Percentiles rank a stretch among this genome's conserved stretches.
Evolutionary conservation across 2,113 vertebrate species (phyloP).

Genomic region (Anthoscopus minutus): DNA sequence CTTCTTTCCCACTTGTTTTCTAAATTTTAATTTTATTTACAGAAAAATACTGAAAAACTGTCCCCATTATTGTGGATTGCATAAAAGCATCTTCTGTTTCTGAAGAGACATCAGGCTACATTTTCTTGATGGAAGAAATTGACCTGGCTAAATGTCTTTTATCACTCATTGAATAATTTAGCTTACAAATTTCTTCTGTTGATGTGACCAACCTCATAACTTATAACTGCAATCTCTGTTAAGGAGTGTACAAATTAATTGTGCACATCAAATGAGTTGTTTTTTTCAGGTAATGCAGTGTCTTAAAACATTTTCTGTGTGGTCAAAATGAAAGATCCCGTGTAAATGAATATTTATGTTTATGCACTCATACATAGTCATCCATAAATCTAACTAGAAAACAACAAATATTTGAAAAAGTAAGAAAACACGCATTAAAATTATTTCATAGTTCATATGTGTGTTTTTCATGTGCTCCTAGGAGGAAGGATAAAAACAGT

Average conservation of each 20-base stretch:
- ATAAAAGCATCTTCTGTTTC: neutral
- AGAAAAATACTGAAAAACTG: neutral
- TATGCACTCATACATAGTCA: neutral
- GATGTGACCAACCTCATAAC: neutral
- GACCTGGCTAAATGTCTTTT: neutral
- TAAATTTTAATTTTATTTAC: neutral
- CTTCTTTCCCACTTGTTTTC: neutral
- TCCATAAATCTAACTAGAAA: neutral
- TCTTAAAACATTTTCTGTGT: neutral
- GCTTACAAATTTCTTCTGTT: neutral
- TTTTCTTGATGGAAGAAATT: neutral
- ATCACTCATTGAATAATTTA: neutral
- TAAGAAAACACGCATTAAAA: neutral
- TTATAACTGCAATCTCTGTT: neutral
- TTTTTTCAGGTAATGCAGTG: neutral
- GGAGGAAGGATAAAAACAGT: neutral
- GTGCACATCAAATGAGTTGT: neutral
- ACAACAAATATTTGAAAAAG: neutral
- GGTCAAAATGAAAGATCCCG: neutral
- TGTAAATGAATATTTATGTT: neutral
- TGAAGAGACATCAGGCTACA: neutral
- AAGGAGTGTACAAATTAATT: neutral
- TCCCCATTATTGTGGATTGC: neutral
- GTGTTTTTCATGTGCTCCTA: neutral
- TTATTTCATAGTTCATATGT: neutral